Percentiles rank a stretch among this genome's conserved stretches.
Evolutionary conservation across 2,888 invertebrate genomes (phyloP).

Genomic region (Diogma glabrata): DNA sequence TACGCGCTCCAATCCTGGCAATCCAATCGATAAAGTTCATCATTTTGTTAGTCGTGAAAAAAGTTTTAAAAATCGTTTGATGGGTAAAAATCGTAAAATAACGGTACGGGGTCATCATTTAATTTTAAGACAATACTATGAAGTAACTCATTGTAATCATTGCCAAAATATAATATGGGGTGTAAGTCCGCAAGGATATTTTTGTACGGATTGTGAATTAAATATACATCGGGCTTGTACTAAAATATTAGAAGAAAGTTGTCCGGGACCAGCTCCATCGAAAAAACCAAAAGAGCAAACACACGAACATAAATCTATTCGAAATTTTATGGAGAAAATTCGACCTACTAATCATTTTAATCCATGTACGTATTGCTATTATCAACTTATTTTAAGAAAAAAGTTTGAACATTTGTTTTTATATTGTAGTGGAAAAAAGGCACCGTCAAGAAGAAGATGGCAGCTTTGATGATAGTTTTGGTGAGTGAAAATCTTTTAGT

Average conservation of each 20-base stretch:
- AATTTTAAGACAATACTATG: constrained; percentile 75
- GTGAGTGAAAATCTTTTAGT: constrained; percentile 25
- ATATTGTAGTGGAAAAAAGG: constrained; percentile 29
- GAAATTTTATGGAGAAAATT: constrained; percentile 58
- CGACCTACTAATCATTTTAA: constrained; percentile 26
- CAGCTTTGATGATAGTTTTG: constrained; percentile 28
- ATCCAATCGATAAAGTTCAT: constrained; percentile 60
- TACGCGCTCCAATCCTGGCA: constrained; percentile 45
- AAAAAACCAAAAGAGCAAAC: constrained; percentile 42
- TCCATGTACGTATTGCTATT: constrained; percentile 12
- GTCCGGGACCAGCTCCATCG: constrained; percentile 55
- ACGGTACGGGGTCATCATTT: constrained; percentile 83
- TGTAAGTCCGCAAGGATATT: constrained; percentile 92
- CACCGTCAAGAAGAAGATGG: constrained; percentile 33
- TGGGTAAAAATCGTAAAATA: constrained; percentile 56
- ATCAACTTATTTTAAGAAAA: constrained; percentile 5
- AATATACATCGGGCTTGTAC: constrained; percentile 79
- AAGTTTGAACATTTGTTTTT: no score
- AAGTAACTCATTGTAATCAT: constrained; percentile 84
- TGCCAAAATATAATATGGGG: constrained; percentile 90
- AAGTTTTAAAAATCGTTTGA: constrained; percentile 54
- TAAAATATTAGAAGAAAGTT: constrained; percentile 65
- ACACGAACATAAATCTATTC: constrained; percentile 53
- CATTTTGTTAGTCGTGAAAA: constrained; percentile 80
- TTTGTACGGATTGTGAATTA: constrained; percentile 84